Base-by-base conservation (phyloP, 2,888 invertebrate species). In the Pristionchus fissidentatus region DNA sequence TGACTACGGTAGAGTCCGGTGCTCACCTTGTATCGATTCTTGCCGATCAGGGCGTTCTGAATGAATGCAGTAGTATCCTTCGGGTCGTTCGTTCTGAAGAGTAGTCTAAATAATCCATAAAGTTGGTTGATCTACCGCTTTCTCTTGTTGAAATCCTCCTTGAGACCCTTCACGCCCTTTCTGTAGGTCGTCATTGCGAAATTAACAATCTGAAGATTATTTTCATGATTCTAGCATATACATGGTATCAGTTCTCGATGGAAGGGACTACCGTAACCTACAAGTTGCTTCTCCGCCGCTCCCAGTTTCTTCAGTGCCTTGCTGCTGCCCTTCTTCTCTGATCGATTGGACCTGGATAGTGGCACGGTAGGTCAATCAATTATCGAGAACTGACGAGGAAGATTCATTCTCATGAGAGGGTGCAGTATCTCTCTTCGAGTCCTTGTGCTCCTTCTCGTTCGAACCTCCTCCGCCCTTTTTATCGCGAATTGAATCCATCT, bases 11-110 rank as follows among this genome's bases (percentile, higher is more conserved):
- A 57, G 57, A n/a, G 19, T 77, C 35, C 57, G 0, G 55, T 41
- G n/a, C 62, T 60, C 26, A 60, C 79, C 57, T 79, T 79, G 79
- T 79, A 79, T 38, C 79, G 79, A 57, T 79, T 79, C 26, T 55
- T 79, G 10, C 57, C 57, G 0, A 41, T 32, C 19, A 43, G 55
- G 19, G 57, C 57, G 57, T 79, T 79, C 38, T 38, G 41, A 29
- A 79, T 79, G 41, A 79, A 79, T 0, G 38, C 57, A 15, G 38
- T 55, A 3, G 79, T 79, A 15, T 79, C 79, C 26, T 79, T 57
- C 7, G 79, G 79, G n/a, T 79, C 43, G 35, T 79, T 79, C 8
- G 55, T 57, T 15, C 79, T 79, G 41, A 49, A 13, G 26, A 32
- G 29, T 10, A 15, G n/a, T 26, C 10, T 49, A 15, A 49, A 10